phyloP scores from a whole-genome alignment of 2,888 invertebrate species.

The Cephus pygmeus region DNA sequence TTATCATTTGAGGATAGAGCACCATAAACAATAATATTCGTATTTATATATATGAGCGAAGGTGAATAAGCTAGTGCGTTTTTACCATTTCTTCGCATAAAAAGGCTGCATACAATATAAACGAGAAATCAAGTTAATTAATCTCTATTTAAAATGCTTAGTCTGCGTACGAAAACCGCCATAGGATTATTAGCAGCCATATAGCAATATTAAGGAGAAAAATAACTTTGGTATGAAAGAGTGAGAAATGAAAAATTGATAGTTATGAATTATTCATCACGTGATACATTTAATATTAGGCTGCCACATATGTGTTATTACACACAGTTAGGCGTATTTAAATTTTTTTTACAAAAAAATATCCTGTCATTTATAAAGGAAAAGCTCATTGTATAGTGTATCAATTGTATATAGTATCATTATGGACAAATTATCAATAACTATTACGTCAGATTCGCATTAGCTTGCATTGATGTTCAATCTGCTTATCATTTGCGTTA shows the following conservation, averaged over 20 bases:
- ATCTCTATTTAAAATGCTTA: neutral
- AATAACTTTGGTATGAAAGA: neutral
- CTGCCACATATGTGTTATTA: neutral
- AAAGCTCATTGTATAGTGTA: neutral
- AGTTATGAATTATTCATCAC: neutral
- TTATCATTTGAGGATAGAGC: neutral
- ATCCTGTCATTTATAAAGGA: neutral
- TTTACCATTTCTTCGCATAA: neutral
- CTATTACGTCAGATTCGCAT: neutral
- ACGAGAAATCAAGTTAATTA: neutral
- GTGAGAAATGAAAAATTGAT: neutral
- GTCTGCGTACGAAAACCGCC: neutral
- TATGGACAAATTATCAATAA: neutral
- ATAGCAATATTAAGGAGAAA: neutral
- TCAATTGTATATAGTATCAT: neutral
- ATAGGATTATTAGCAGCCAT: neutral
- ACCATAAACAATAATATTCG: neutral
- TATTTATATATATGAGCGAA: neutral
- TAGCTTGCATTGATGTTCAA: neutral
- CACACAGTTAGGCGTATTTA: neutral
- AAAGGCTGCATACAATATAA: neutral
- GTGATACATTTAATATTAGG: neutral
- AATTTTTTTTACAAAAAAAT: neutral
- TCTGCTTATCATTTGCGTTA: neutral
- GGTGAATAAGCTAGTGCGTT: neutral